Percentiles rank a stretch among this genome's conserved stretches.
These are phyloP conservation scores for Pseudochirops cupreus DNA, from an alignment of 2,797 vertebrate genomes.

Conservation along the genomic window DNA sequence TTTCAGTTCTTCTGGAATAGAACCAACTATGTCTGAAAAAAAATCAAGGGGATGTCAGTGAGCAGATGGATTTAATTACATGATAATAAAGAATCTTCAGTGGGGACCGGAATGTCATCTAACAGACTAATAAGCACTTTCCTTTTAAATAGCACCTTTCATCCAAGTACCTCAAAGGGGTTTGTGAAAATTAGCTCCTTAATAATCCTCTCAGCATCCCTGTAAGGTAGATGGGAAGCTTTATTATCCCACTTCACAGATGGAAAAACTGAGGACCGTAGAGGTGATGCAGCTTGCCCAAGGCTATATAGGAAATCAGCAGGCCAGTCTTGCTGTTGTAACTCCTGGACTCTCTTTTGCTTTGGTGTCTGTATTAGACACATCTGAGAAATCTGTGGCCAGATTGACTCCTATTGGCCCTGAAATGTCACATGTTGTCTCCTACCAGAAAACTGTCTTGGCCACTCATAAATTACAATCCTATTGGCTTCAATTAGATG, in stretches of 20 bases:
- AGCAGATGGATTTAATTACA: slow-evolving; percentile 13
- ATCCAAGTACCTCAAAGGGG: neutral
- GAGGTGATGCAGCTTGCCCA: neutral
- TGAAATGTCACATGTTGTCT: neutral
- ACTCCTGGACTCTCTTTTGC: neutral
- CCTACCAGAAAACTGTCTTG: neutral
- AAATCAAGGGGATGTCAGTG: neutral
- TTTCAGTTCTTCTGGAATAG: neutral
- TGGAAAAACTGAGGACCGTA: neutral
- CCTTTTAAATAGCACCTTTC: slow-evolving; percentile 16
- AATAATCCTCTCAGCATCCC: neutral
- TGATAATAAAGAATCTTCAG: slow-evolving; percentile 20
- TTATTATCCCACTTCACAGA: slow-evolving; percentile 18
- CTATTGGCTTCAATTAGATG: neutral
- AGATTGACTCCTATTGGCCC: neutral
- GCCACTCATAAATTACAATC: neutral
- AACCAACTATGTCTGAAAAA: neutral
- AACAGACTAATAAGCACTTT: slow-evolving; percentile 13
- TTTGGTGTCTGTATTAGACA: neutral
- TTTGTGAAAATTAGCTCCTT: slow-evolving; percentile 6
- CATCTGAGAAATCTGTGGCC: neutral
- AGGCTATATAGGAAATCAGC: neutral
- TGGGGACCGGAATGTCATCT: slow-evolving; percentile 12
- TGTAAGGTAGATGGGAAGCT: neutral
- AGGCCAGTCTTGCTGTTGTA: neutral